Percentiles rank a stretch among this genome's conserved stretches.
These are phyloP conservation scores for Drosophila limbata DNA, from an alignment of 2,888 invertebrate genomes.

Conservation along the genomic window DNA sequence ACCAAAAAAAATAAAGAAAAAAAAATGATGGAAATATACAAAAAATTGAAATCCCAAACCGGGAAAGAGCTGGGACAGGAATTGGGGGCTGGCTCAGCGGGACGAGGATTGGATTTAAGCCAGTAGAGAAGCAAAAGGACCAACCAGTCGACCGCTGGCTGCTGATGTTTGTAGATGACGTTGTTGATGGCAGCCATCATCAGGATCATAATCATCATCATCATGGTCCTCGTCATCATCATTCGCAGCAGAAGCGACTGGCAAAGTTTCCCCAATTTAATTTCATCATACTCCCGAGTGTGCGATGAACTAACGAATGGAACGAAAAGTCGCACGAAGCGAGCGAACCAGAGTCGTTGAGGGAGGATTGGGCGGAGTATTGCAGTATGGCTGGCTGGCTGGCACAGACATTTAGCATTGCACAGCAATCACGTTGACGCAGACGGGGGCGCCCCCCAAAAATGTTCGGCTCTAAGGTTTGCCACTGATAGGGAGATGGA, in stretches of 20 bases:
- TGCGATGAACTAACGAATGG: conserved; percentile 80
- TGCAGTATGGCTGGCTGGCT: conserved; percentile 46
- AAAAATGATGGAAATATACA: conserved; percentile 41
- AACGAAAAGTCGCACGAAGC: conserved; percentile 53
- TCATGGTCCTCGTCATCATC: conserved; percentile 31
- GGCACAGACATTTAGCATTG: conserved; percentile 56
- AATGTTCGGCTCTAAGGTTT: conserved; percentile 30
- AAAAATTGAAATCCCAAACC: conserved; percentile 63
- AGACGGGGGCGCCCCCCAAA: conserved; percentile 39
- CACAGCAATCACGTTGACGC: conserved; percentile 74
- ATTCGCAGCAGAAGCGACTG: conserved; percentile 50
- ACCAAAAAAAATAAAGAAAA: conserved; percentile 36
- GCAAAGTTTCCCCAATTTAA: conserved; percentile 84
- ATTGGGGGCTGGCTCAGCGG: conserved; percentile 37
- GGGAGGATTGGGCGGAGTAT: conserved; percentile 21
- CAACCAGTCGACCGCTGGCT: conserved; percentile 43
- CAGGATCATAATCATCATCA: conserved; percentile 50
- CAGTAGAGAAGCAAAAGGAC: conserved; percentile 50
- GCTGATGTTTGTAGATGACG: conserved; percentile 62
- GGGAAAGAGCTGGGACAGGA: conserved; percentile 16
- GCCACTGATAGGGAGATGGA: conserved; percentile 50
- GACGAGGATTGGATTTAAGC: conserved; percentile 65
- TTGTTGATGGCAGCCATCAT: conserved; percentile 81
- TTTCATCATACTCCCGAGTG: conserved; percentile 82
- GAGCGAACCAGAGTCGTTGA: conserved; percentile 32